Evolutionary conservation across 2,113 vertebrate species (phyloP), one percentile per base, ranked within the genome.

Genomic region (Aldabrachelys gigantea): DNA sequence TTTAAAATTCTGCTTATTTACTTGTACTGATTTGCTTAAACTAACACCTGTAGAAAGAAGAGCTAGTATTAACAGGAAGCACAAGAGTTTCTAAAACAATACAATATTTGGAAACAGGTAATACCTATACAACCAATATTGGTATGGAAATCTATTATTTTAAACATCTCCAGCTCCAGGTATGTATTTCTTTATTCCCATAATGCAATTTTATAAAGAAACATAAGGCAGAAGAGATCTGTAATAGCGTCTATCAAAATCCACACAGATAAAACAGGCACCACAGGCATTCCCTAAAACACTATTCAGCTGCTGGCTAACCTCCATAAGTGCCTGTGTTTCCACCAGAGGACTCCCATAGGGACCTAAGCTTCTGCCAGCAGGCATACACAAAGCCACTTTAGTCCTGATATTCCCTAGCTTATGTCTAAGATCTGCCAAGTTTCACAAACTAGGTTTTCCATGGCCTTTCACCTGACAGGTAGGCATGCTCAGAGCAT

Each of bases 1-100:
- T n/a, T 65, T 84, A 53, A 95, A 92, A 44, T n/a, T 97, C 81
- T 82, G 90, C 92, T 95, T 94, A 85, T 98, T 97, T 90, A 90
- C 97, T 98, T 98, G 98, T 44, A 97, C 90, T 49, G 97, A 94
- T 84, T 94, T 98, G 65, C 95, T 97, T 92, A 27, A 75, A 89
- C 95, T 96, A 92, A 89, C 86, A 97, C 92, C 98, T 98, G 41
- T 69, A 93, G 90, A 91, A 97, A 65, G 84, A 80, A 69, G 50
- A 92, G 65, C 95, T 54, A 44, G 31, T 9, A 44, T 21, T 41
- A 91, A 44, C 21, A 82, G 82, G 78, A 50, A 75, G 79, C 29
- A 54, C 25, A 54, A 86, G 53, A 29, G 80, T 86, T 88, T 91
- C 89, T 95, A 72, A 90, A 89, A 85, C 89, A 87, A 75, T 5